A percentile compares a stretch with the other conserved stretches of the same genome.
These are phyloP conservation scores for Lineus longissimus DNA, from an alignment of 1,140 invertebrate species.

Conservation along the genomic window DNA sequence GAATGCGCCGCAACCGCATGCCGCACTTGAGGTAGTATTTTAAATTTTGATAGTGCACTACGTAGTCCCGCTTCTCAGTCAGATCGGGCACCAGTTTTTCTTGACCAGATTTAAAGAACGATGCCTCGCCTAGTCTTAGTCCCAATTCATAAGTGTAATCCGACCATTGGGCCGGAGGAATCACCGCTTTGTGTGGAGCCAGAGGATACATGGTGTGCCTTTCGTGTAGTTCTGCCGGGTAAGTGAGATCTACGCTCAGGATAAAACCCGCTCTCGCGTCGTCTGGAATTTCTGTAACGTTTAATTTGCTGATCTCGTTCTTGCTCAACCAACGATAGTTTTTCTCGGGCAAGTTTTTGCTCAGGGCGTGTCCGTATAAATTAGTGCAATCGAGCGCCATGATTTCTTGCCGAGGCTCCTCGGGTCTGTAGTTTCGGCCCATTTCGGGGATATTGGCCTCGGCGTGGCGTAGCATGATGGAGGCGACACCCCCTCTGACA, in stretches of 20 bases:
- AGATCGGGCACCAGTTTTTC: conserved; percentile 2
- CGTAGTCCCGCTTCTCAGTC: not conserved
- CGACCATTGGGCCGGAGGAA: not conserved
- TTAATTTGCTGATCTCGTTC: not conserved
- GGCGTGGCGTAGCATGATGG: not conserved
- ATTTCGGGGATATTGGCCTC: not conserved
- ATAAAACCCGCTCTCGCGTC: not conserved
- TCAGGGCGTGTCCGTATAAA: not conserved
- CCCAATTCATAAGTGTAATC: not conserved
- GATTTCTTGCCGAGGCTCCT: not conserved
- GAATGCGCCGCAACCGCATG: not conserved
- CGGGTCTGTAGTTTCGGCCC: not conserved
- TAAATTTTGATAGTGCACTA: not conserved
- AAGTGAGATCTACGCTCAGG: not conserved
- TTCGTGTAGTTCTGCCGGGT: not conserved
- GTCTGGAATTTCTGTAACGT: not conserved
- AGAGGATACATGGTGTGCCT: not conserved
- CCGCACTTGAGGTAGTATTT: not conserved
- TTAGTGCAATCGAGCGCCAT: not conserved
- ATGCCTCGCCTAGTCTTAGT: not conserved
- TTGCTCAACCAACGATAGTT: not conserved
- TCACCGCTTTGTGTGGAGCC: not conserved
- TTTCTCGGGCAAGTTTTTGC: not conserved
- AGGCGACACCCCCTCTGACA: not conserved
- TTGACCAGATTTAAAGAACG: not conserved